Evolutionary conservation across 2,888 invertebrate species (phyloP).

Genomic region (Lepidochrysops patricia): DNA sequence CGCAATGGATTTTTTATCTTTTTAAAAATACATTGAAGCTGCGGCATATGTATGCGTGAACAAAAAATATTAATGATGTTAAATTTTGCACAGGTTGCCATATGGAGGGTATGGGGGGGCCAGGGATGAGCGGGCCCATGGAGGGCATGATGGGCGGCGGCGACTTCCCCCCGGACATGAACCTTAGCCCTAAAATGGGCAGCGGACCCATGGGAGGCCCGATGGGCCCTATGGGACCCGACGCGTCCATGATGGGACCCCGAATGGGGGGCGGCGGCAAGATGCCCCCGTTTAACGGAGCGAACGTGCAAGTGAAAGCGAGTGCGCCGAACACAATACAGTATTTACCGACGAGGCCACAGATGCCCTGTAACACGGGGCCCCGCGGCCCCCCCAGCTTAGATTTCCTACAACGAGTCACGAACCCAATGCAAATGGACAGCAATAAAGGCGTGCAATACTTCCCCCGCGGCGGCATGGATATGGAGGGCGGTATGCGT

Average conservation of each 20-base stretch:
- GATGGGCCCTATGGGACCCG: constrained; percentile 68
- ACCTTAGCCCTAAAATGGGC: constrained; percentile 79
- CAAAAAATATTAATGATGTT: constrained; percentile 8
- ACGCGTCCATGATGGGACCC: constrained; percentile 79
- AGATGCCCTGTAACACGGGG: constrained; percentile 79
- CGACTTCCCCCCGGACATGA: constrained; percentile 70
- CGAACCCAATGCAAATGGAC: constrained; percentile 87
- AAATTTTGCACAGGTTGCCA: constrained; percentile 50
- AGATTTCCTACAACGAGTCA: constrained; percentile 91
- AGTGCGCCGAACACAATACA: constrained; percentile 98
- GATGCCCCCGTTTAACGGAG: constrained; percentile 75
- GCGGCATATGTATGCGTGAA: too few relatives aligned
- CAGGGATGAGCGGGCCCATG: constrained; percentile 70
- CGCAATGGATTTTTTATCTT: too few relatives aligned
- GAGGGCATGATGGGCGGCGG: constrained; percentile 70
- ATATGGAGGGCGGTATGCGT: constrained; percentile 66
- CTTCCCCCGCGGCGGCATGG: constrained; percentile 78
- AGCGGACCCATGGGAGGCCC: constrained; percentile 70
- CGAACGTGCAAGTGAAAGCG: constrained; percentile 94
- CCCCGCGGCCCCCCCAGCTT: constrained; percentile 90
- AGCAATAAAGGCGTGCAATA: constrained; percentile 78
- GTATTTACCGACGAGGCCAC: constrained; percentile 96
- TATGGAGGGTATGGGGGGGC: constrained; percentile 68
- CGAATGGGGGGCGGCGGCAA: constrained; percentile 73
- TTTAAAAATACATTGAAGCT: too few relatives aligned